Evolutionary conservation across 1,140 invertebrate genomes (phyloP).

Genomic region (Saccostrea cuccullata): DNA sequence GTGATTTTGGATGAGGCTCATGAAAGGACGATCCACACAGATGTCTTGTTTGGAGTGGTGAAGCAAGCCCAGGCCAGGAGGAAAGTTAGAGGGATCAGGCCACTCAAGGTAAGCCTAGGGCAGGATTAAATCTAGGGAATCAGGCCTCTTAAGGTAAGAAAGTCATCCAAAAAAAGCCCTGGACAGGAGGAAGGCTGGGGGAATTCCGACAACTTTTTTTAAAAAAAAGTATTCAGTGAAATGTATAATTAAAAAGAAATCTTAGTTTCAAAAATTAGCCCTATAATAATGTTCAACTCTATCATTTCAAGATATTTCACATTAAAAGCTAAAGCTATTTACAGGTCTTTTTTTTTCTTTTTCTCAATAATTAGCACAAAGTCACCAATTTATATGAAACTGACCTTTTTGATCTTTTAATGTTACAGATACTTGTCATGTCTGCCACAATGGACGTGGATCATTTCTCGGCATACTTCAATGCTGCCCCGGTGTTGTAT

Average conservation of each 20-base stretch:
- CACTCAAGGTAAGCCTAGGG: conserved; percentile 74
- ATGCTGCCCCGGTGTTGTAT: conserved; percentile 90
- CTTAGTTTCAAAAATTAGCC: too few relatives aligned
- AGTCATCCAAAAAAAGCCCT: conserved; percentile 57
- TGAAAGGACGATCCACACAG: conserved; percentile 96
- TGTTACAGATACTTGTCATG: conserved; percentile 79
- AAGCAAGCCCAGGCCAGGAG: conserved; percentile 80
- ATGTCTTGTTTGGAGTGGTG: conserved; percentile 92
- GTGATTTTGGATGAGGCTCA: conserved; percentile 98
- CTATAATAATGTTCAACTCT: too few relatives aligned
- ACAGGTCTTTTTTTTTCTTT: too few relatives aligned
- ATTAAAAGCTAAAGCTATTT: too few relatives aligned
- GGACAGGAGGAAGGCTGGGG: conserved; percentile 63
- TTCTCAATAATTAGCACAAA: too few relatives aligned
- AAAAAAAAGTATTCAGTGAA: too few relatives aligned
- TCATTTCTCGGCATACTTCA: conserved; percentile 94
- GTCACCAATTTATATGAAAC: not conserved
- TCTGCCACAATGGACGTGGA: conserved; percentile 85
- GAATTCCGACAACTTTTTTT: too few relatives aligned
- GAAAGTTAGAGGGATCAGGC: conserved; percentile 62
- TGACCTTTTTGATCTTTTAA: not conserved
- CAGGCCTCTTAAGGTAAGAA: conserved; percentile 71
- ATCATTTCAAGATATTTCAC: not conserved
- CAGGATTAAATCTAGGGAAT: conserved; percentile 64
- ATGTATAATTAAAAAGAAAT: too few relatives aligned